Evolutionary conservation across 2,888 invertebrate genomes (phyloP), one percentile per base, ranked within the genome.

Genomic region (Ectropis crepuscularia): DNA sequence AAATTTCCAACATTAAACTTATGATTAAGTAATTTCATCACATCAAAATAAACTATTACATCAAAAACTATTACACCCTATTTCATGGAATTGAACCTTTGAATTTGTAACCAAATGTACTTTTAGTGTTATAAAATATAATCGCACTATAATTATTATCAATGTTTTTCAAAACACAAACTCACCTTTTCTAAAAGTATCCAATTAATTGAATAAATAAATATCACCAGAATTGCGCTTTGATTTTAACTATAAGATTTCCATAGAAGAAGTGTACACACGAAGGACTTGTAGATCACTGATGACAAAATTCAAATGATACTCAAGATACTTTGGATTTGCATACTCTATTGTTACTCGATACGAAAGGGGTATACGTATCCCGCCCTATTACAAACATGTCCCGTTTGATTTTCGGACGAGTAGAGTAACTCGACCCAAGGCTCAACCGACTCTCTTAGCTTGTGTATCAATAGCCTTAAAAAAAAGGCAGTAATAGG

Each of bases 311-410:
- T 69, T 81, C 72, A 47, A 57, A 55, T 79, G 78, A 72, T 78
- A 61, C 38, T 65, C 74, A 70, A 53, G 60, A 59, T 57, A 62
- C 57, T 49, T 61, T 38, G 47, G 73, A 76, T 86, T 85, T 88
- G 83, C 85, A 86, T 87, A 83, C 75, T 65, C 78, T 76, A 82
- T 87, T 87, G 81, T 85, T 68, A 76, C 69, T 79, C 73, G 74
- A 79, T 81, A 74, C 57, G 69, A 75, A 83, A 78, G 46, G 85
- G 88, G 85, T 78, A 77, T 58, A 58, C 76, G 75, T 80, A 28
- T 65, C 82, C 87, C 86, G 82, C 86, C 88, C 84, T 79, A 78
- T 80, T 78, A 65, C 42, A 48, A 71, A 65, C 69, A 57, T 61
- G 43, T 48, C 42, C 37, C 12, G 47, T 12, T 11, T 9, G 28